A percentile compares a stretch with the other conserved stretches of the same genome.
Evolutionary conservation across 2,888 invertebrate species (phyloP).

Genomic region (Sinhomidia bicolor): DNA sequence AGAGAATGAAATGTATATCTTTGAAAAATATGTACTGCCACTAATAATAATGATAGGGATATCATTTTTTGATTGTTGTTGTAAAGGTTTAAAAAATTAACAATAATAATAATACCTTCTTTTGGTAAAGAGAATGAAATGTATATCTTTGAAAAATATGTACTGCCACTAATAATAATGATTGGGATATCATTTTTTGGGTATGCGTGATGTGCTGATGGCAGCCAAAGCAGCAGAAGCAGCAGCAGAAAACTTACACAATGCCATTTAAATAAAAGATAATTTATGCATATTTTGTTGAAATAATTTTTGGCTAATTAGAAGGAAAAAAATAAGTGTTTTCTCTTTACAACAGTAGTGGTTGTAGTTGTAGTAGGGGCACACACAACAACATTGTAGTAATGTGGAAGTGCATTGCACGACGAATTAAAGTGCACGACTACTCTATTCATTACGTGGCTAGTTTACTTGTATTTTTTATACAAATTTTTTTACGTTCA

Average conservation of each 20-base stretch:
- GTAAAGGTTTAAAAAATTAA: too few species aligned
- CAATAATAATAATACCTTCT: slow-evolving; percentile 36
- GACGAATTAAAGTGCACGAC: slow-evolving; percentile 32
- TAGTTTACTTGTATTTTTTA: background rate
- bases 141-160: too few species aligned
- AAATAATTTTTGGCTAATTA: slow-evolving; percentile 71
- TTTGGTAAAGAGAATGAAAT: background rate
- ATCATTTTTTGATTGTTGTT: background rate
- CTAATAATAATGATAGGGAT: slow-evolving; percentile 5
- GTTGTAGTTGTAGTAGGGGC: too few species aligned
- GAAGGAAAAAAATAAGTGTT: slow-evolving; percentile 46
- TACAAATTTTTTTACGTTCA: slow-evolving; percentile 30
- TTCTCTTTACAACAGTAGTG: too few species aligned
- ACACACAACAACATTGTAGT: background rate
- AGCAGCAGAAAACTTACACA: slow-evolving; percentile 2
- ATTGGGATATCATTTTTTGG: background rate
- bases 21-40: background rate
- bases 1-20: background rate
- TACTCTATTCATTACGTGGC: background rate
- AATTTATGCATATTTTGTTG: slow-evolving; percentile 50
- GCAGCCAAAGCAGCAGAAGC: background rate
- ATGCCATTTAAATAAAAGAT: slow-evolving; percentile 24
- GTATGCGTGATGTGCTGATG: slow-evolving; percentile 45
- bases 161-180: background rate
- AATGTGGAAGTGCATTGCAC: slow-evolving; percentile 31